Conservation (phyloP, 2,888 invertebrate genomes). For the Brachypalpus laphriformis region DNA sequence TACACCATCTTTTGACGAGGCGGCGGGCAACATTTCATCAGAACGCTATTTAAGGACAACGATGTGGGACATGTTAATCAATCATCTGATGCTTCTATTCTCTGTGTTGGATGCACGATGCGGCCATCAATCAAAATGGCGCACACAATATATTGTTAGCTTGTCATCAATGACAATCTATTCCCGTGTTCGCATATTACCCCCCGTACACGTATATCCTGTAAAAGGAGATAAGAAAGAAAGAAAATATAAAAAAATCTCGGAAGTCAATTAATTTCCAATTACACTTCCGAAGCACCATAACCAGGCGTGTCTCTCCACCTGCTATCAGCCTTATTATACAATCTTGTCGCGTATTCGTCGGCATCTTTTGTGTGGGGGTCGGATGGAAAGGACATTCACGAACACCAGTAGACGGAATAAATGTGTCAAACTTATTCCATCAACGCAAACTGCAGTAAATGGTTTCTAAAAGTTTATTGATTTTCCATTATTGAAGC, state of each 20-base stretch:
- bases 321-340: conserved; percentile 1
- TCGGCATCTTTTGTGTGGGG: background rate
- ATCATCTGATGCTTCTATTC: conserved; percentile 11
- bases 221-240: background rate
- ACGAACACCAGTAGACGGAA: background rate
- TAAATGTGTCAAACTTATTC: conserved; percentile 47
- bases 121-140: conserved; percentile 52
- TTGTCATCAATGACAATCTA: conserved; percentile 43
- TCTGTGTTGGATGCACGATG: background rate
- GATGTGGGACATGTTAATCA: conserved; percentile 23
- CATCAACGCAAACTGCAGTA: conserved; percentile 53
- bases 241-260: conserved; percentile 33
- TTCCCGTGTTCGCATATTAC: background rate
- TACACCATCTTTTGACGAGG: background rate
- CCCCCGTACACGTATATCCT: background rate
- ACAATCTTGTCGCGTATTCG: conserved; percentile 6
- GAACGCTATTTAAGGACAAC: conserved; percentile 10
- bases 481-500: conserved; percentile 17
- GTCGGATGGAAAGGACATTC: background rate
- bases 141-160: conserved; percentile 24
- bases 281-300: conserved; percentile 30
- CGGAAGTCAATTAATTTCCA: conserved; percentile 52
- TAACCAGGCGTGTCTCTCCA: background rate
- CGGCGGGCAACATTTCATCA: background rate
- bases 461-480: conserved; percentile 48